A percentile compares a stretch with the other conserved stretches of the same genome.
phyloP scores from a whole-genome alignment of 2,113 vertebrate species.

The Bungarus multicinctus region DNA sequence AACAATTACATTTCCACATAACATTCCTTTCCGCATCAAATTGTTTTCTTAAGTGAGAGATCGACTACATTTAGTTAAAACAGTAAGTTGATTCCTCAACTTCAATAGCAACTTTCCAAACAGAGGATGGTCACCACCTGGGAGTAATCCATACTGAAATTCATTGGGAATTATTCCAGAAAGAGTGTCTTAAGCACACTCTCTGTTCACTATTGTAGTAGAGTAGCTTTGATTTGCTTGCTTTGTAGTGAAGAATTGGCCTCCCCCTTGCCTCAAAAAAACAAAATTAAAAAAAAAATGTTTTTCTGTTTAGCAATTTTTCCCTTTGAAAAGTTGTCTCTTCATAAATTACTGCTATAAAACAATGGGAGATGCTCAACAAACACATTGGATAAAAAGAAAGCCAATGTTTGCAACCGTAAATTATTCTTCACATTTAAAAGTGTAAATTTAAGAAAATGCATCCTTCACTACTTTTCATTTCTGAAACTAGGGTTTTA shows the following conservation, averaged over 20 bases:
- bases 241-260: not conserved
- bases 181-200: not conserved
- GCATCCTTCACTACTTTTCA: not conserved
- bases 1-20: conserved; percentile 13
- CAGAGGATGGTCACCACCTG: not conserved
- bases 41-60: not conserved
- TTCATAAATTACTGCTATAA: conserved; percentile 19
- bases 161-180: not conserved
- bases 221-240: not conserved
- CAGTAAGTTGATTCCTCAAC: not conserved
- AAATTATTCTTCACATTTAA: not conserved
- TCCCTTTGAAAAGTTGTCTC: conserved; percentile 27
- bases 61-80: not conserved
- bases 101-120: not conserved
- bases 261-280: not conserved
- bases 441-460: not conserved
- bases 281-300: too few species aligned
- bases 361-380: conserved; percentile 17
- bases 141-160: not conserved
- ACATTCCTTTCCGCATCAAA: conserved; percentile 22
- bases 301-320: not conserved
- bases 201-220: not conserved
- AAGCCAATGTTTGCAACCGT: not conserved
- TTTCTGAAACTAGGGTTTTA: conserved; percentile 15
- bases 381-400: not conserved